Base-by-base conservation (phyloP, 2,888 invertebrate genomes). In the Cantharis nigra region DNA sequence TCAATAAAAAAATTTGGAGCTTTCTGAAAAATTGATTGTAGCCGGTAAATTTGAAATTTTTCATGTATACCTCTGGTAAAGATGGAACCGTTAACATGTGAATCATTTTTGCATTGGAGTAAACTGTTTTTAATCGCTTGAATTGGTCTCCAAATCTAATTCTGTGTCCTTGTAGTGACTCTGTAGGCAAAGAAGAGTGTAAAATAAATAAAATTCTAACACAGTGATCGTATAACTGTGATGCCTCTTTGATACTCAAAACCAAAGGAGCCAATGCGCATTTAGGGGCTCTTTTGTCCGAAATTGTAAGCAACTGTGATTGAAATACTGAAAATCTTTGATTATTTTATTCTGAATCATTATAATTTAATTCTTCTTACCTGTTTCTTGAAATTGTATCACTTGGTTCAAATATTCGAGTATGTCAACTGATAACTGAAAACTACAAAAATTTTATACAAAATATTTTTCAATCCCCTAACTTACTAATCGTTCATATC, bases 361-460 rank as follows among this genome's bases (percentile, higher is more conserved):
- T 79, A 79, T 64, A 76, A 5, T 3, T n/a, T 11, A 0, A 11
- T 7, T 14, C 71, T 74, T 86, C 90, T 88, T 89, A 97, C 97
- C 96, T 89, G 95, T 93, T 64, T 93, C 91, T 91, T 99, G 98
- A 74, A 99, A 90, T 78, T 92, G 93, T 75, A 99, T 91, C 82
- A 99, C 95, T 83, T 97, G 97, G 87, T 99, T 99, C 92, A 99
- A 93, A 87, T 99, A 99, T 89, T 99, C 99, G 85, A 99, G 96
- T 92, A 99, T 94, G 89, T 99, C 99, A 49, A 99, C 97, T 73
- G 97, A 96, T 87, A 99, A 91, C 89, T 99, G 98, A 89, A 98
- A 97, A 87, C 95, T 96, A 87, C 26, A 75, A 78, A 69, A 63
- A 75, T 16, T 11, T 13, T 69, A 73, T 28, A 80, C 28, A 63